Percentiles rank a stretch among this genome's conserved stretches.
Evolutionary conservation across 2,797 vertebrate genomes (phyloP).

Genomic region (Molossus molossus): DNA sequence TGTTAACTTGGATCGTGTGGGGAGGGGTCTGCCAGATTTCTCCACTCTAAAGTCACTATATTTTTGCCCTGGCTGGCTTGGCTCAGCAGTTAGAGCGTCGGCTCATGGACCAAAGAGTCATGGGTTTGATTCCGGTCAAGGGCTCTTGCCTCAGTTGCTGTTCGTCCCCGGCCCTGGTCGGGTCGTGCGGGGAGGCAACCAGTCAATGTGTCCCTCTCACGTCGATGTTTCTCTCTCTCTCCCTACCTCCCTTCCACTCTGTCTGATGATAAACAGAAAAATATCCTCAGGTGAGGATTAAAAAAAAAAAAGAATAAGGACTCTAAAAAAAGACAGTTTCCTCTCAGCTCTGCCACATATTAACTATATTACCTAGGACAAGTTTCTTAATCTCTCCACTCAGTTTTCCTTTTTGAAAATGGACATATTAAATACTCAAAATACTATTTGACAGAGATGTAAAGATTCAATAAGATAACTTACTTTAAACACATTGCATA

Average conservation of each 20-base stretch:
- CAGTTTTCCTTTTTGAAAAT: conserved; percentile 2
- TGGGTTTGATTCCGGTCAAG: no score
- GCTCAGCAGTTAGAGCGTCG: no score
- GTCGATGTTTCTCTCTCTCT: no score
- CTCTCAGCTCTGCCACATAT: background rate
- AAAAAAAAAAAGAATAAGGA: background rate
- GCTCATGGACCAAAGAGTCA: no score
- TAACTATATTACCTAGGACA: background rate
- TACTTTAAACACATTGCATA: background rate
- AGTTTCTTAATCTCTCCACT: background rate
- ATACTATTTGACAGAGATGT: background rate
- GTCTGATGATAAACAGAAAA: no score
- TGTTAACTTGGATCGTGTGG: background rate
- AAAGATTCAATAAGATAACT: conserved; percentile 29
- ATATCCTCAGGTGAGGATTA: no score
- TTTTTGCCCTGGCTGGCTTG: background rate
- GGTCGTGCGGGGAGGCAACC: no score
- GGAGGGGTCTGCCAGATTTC: background rate
- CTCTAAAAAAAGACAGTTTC: background rate
- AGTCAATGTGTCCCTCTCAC: no score
- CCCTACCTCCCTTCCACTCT: no score
- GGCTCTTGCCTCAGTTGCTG: no score
- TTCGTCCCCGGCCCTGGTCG: no score
- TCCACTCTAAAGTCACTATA: background rate
- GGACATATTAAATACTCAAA: conserved; percentile 22